phyloP scores from a whole-genome alignment of 2,888 invertebrate species.

The Unio delphinus region DNA sequence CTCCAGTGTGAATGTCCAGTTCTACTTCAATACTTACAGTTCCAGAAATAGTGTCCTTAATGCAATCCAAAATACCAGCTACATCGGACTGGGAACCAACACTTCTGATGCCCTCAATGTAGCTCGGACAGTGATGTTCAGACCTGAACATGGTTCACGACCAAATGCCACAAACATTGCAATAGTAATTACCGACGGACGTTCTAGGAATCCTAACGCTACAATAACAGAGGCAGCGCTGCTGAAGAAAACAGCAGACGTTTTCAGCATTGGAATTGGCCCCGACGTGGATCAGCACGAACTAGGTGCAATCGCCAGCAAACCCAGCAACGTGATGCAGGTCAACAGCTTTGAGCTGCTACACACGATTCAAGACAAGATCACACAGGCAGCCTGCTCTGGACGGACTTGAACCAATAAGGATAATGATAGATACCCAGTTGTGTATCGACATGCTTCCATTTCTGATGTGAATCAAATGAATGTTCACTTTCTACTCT shows the following conservation, averaged over 20 bases:
- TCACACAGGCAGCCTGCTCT: conserved; percentile 33
- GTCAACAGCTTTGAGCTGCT: conserved; percentile 37
- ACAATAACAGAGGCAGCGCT: conserved; percentile 28
- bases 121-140: conserved; percentile 27
- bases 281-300: conserved; percentile 27
- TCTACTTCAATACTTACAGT: conserved; percentile 37
- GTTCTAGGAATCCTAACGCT: conserved; percentile 26
- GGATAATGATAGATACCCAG: too few relatives aligned
- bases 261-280: conserved; percentile 40
- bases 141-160: conserved; percentile 24
- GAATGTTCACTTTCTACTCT: too few relatives aligned
- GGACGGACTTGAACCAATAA: too few relatives aligned
- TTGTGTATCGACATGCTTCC: too few relatives aligned
- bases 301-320: conserved; percentile 28
- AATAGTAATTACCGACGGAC: conserved; percentile 50
- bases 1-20: conserved; percentile 25
- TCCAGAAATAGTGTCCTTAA: conserved; percentile 20
- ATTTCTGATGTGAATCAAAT: too few relatives aligned
- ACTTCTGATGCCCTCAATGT: conserved; percentile 36
- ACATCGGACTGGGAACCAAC: conserved; percentile 42
- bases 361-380: conserved; percentile 22
- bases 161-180: conserved; percentile 39
- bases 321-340: conserved; percentile 14
- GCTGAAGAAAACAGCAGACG: conserved; percentile 22
- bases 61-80: conserved; percentile 37